Base-by-base conservation (phyloP, 1,140 invertebrate genomes). In the Cardiocondyla obscurior region DNA sequence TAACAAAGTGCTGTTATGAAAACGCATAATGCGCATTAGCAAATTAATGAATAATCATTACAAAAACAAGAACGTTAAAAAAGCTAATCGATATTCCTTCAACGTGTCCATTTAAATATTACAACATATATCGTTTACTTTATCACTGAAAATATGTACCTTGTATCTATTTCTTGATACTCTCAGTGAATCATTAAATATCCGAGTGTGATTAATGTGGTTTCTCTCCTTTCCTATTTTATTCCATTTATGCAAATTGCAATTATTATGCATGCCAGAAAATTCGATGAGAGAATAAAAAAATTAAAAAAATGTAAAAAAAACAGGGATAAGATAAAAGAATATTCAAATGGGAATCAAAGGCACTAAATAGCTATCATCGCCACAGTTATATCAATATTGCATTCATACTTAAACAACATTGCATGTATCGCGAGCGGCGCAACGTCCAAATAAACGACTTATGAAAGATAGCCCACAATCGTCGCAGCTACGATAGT, bases 361-460 rank as follows among this genome's bases (percentile, higher is more conserved):
- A 53, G 25, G 12, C 3, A 57, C 30, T 36, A 30, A 14, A 55
- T 53, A 39, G 7, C 33, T 67, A 77, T 51, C 44, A 28, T 65
- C 46, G 25, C 64, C 30, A n/a, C 51, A 12, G 30, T 39, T 46
- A 1, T 53, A 53, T 53, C 62, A 44, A 79, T 51, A 81, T 14
- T 25, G 51, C 65, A 22, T 64, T 77, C 58, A 42, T 10, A 44
- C 39, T n/a, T 19, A 62, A 39, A 42, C 5, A n/a, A 19, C 4
- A 22, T 16, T 25, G 60, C 46, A 46, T 28, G 33, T 77, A 36
- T 36, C 62, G 22, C 46, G 62, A 19, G 62, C 62, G 62, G 53
- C 25, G 28, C 46, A 73, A 81, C 42, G 53, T 25, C 46, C 46
- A 69, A 79, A 79, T 46, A 69, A 67, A 67, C 60, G 74, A 36